Evolutionary conservation across 1,140 invertebrate species (phyloP).

Genomic region (Acromyrmex charruanus): DNA sequence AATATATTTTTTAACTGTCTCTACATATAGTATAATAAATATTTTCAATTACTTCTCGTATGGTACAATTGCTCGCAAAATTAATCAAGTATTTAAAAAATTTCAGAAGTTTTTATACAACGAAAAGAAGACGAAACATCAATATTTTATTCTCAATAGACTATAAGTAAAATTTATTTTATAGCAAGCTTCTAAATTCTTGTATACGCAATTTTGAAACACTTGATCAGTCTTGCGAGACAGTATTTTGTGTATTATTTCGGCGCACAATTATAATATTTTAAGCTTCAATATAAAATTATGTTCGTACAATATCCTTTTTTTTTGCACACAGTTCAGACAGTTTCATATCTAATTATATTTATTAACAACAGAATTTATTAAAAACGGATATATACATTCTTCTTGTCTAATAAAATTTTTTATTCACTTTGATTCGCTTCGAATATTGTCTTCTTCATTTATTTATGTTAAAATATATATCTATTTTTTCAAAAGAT

Average conservation of each 20-base stretch:
- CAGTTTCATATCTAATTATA: neutral
- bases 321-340: neutral
- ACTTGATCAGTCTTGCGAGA: neutral
- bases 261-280: neutral
- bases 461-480: neutral
- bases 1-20: constrained; percentile 37
- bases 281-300: neutral
- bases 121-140: neutral
- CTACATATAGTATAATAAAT: neutral
- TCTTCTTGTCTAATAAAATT: neutral
- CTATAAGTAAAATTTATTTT: neutral
- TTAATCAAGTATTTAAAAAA: constrained; percentile 18
- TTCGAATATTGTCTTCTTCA: too few species aligned
- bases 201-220: neutral
- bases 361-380: neutral
- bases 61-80: neutral
- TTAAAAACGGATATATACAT: neutral
- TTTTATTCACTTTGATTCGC: too few species aligned
- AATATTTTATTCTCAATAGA: neutral
- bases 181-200: neutral
- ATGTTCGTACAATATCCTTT: neutral
- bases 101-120: neutral
- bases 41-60: constrained; percentile 4
- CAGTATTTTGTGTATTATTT: constrained; percentile 11
- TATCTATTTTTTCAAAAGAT: neutral